These are phyloP conservation scores for Netelia melanura DNA, from an alignment of 2,888 invertebrate species.

Conservation along the genomic window DNA sequence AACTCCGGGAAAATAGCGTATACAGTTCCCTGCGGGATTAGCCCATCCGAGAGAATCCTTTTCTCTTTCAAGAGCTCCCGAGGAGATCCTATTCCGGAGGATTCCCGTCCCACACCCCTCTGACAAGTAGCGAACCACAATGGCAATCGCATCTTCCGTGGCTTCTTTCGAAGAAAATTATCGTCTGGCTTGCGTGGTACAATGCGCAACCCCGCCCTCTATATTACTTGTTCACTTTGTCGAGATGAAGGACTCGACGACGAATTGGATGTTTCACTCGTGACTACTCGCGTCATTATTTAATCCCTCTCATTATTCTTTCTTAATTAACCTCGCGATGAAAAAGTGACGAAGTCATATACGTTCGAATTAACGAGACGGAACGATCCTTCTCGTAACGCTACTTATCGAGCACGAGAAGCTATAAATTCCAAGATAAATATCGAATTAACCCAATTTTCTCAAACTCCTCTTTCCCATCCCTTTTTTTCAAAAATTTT, in stretches of 20 bases:
- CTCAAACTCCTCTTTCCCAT: not conserved
- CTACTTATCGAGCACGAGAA: no score
- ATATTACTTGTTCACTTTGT: not conserved
- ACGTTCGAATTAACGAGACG: no score
- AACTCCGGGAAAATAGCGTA: not conserved
- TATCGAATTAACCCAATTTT: not conserved
- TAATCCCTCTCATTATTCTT: no score
- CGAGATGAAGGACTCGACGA: not conserved
- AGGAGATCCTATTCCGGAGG: slow-evolving; percentile 30
- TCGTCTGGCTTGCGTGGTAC: slow-evolving; percentile 22
- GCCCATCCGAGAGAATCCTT: slow-evolving; percentile 52
- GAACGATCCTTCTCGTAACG: no score
- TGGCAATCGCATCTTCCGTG: slow-evolving; percentile 30
- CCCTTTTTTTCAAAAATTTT: not conserved
- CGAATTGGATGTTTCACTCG: not conserved
- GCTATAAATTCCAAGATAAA: no score
- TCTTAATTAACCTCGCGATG: no score
- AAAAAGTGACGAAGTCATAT: no score
- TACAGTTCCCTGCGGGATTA: slow-evolving; percentile 50
- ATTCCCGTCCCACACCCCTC: not conserved
- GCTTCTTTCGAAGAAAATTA: slow-evolving; percentile 46
- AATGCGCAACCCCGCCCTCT: not conserved
- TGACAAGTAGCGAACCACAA: slow-evolving; percentile 12
- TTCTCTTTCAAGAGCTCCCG: slow-evolving; percentile 26
- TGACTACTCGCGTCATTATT: no score